These are phyloP conservation scores for Metellina segmentata DNA, from an alignment of 2,888 invertebrate genomes.

Conservation along the genomic window DNA sequence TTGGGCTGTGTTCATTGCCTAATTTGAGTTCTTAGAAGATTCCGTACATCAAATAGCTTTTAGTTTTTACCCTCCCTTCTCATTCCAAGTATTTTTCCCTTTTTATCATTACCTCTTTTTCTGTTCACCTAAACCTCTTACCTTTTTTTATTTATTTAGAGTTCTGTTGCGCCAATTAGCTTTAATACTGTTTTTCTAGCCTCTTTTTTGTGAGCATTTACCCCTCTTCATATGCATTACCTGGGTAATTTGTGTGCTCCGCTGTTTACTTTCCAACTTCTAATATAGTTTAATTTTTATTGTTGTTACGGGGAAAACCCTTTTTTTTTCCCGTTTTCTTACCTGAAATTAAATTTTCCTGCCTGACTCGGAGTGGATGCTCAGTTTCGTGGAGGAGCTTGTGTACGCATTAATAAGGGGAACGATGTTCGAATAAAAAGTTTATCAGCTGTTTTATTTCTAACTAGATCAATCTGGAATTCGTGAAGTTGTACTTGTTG, in stretches of 20 bases:
- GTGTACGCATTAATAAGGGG: too few relatives aligned
- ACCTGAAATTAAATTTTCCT: too few relatives aligned
- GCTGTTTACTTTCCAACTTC: not conserved
- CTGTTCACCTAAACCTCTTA: not conserved
- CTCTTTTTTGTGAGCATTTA: not conserved
- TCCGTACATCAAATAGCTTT: constrained; percentile 40
- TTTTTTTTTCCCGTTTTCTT: too few relatives aligned
- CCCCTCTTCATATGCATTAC: not conserved
- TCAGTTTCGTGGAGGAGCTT: too few relatives aligned
- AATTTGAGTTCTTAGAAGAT: constrained; percentile 3
- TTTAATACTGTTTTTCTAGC: not conserved
- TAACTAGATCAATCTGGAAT: too few relatives aligned
- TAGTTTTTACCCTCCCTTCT: constrained; percentile 13
- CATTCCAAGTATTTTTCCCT: not conserved
- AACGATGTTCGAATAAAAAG: too few relatives aligned
- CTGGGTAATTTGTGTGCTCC: constrained; percentile 12
- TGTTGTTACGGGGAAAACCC: too few relatives aligned
- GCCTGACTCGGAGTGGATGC: too few relatives aligned
- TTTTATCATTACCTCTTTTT: not conserved
- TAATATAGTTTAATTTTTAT: not conserved
- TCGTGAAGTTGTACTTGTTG: too few relatives aligned
- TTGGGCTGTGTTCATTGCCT: not conserved
- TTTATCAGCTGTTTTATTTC: too few relatives aligned
- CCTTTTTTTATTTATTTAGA: not conserved
- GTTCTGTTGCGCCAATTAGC: constrained; percentile 25